These are phyloP conservation scores for Drosophila mauritiana DNA, from an alignment of 1,140 invertebrate genomes.

Conservation along the genomic window DNA sequence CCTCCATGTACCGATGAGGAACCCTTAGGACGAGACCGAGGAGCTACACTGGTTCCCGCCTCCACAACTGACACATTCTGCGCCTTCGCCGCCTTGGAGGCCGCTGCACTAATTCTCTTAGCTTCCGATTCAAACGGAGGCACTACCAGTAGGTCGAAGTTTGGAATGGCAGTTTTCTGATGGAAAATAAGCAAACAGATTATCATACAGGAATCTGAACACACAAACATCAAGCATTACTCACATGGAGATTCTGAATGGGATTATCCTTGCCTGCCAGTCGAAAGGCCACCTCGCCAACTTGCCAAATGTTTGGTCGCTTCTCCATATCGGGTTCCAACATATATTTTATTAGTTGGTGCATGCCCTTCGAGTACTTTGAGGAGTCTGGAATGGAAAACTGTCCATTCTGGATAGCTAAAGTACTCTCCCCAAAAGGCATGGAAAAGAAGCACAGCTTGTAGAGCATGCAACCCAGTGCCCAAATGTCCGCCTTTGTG, in stretches of 20 bases:
- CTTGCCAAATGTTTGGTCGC: conserved; percentile 96
- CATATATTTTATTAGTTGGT: conserved; percentile 91
- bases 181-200: conserved; percentile 3
- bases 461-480: conserved; percentile 95
- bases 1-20: conserved; percentile 83
- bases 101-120: conserved; percentile 86
- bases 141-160: conserved; percentile 88
- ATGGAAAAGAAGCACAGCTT: conserved; percentile 96
- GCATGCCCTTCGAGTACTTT: conserved; percentile 88
- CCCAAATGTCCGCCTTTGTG: conserved; percentile 97
- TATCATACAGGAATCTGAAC: neutral
- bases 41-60: conserved; percentile 91
- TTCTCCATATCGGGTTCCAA: conserved; percentile 92
- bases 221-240: conserved; percentile 23
- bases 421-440: conserved; percentile 96
- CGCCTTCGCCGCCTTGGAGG: conserved; percentile 84
- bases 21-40: conserved; percentile 93
- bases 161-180: conserved; percentile 88
- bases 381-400: conserved; percentile 94
- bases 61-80: conserved; percentile 86
- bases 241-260: conserved; percentile 93
- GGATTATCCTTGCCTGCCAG: conserved; percentile 91
- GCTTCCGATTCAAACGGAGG: conserved; percentile 89
- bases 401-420: conserved; percentile 96
- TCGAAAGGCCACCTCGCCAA: conserved; percentile 91